Evolutionary conservation across 2,888 invertebrate genomes (phyloP).

Genomic region (Eulithis testata): DNA sequence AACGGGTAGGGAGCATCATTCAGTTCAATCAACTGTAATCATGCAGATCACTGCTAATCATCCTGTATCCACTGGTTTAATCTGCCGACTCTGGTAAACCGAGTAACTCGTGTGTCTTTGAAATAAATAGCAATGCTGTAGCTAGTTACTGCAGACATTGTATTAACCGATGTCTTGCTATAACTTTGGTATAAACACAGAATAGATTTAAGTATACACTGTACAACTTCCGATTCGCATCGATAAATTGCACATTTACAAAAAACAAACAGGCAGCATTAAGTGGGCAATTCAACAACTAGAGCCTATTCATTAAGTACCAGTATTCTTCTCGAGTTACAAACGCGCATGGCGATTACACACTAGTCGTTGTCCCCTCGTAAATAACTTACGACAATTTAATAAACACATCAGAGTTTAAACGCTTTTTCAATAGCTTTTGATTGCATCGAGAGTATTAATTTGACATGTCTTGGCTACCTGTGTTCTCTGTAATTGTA

Average conservation of each 20-base stretch:
- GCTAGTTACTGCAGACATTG: neutral
- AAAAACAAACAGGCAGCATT: constrained; percentile 32
- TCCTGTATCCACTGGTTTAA: constrained; percentile 24
- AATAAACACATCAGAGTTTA: constrained; percentile 80
- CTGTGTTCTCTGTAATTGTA: constrained; percentile 65
- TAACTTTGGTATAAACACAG: neutral
- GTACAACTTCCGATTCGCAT: constrained; percentile 9
- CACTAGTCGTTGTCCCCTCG: constrained; percentile 54
- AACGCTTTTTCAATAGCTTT: constrained; percentile 75
- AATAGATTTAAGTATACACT: no score
- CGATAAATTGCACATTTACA: constrained; percentile 13
- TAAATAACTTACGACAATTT: constrained; percentile 79
- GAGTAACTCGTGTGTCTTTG: neutral
- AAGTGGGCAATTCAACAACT: constrained; percentile 31
- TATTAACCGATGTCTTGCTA: constrained; percentile 7
- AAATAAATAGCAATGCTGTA: neutral
- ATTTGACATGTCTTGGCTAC: constrained; percentile 72
- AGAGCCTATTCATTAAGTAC: constrained; percentile 29
- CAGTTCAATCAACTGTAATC: constrained; percentile 45
- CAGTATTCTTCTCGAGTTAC: constrained; percentile 31
- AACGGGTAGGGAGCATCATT: constrained; percentile 37
- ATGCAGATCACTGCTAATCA: constrained; percentile 35
- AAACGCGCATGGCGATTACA: constrained; percentile 50
- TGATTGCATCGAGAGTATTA: constrained; percentile 72
- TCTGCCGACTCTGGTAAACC: neutral